Conservation (phyloP, 1,140 invertebrate species). For the Papilio helenus region DNA sequence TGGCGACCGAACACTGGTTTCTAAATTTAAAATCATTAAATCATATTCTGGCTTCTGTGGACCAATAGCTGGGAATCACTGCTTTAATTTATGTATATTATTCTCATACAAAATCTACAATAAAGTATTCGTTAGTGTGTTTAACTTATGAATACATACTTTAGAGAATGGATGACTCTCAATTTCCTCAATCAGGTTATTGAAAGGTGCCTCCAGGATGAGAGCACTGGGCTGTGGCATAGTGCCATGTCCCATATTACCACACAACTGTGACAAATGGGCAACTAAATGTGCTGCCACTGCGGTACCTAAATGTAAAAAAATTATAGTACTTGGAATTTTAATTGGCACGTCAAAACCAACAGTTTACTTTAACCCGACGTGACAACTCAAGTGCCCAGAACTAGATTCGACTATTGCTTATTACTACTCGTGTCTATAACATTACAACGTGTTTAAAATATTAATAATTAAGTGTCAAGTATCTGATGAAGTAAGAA, state of each 20-base stretch:
- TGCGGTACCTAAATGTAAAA: slow-evolving; percentile 52
- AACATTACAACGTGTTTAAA: too few species aligned
- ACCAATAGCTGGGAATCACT: too few species aligned
- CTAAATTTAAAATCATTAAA: too few species aligned
- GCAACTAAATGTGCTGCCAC: slow-evolving; percentile 61
- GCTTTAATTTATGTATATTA: too few species aligned
- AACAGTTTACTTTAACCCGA: not conserved
- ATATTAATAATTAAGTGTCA: too few species aligned
- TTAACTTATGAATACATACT: slow-evolving; percentile 39
- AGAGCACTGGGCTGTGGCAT: slow-evolving; percentile 57
- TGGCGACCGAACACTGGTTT: too few species aligned
- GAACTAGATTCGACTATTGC: too few species aligned
- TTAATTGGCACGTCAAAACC: not conserved
- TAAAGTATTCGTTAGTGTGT: too few species aligned
- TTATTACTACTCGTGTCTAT: too few species aligned
- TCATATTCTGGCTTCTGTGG: too few species aligned
- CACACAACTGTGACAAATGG: slow-evolving; percentile 50
- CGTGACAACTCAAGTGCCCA: not conserved
- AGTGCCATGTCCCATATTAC: slow-evolving; percentile 24
- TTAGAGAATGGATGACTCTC: slow-evolving; percentile 67
- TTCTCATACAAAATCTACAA: too few species aligned
- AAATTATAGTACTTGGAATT: not conserved
- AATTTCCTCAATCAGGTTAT: slow-evolving; percentile 66
- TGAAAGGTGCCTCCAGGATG: slow-evolving; percentile 66
- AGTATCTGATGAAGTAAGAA: too few species aligned